Conservation (phyloP, 1,140 invertebrate genomes). For the Trichonephila inaurata region DNA sequence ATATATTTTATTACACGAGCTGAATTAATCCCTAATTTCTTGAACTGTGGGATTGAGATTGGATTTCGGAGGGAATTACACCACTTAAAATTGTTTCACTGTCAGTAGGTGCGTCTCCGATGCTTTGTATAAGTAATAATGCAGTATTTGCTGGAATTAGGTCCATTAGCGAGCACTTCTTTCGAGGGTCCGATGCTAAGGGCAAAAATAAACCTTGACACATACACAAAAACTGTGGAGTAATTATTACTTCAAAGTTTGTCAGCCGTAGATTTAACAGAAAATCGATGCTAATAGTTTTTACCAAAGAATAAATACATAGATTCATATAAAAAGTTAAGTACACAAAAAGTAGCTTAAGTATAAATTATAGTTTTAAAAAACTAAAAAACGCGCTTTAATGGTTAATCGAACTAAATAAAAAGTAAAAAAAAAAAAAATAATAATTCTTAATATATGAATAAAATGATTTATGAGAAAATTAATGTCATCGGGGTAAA, state of each 20-base stretch:
- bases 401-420: no score
- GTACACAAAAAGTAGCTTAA: no score
- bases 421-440: no score
- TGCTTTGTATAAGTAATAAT: background rate
- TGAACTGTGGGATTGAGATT: background rate
- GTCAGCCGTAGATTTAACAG: background rate
- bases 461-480: no score
- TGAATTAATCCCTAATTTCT: conserved; percentile 45
- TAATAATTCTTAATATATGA: no score
- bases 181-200: background rate
- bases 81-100: background rate
- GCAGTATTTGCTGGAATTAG: background rate
- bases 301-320: no score
- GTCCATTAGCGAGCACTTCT: background rate
- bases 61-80: background rate
- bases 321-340: no score
- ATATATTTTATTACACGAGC: conserved; percentile 45
- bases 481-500: no score
- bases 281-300: background rate
- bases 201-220: no score
- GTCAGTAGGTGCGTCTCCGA: background rate
- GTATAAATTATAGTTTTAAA: no score
- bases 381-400: no score
- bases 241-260: background rate
- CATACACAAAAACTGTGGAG: no score